Base-by-base conservation (phyloP, 2,113 vertebrate species). In the Cromileptes altivelis region DNA sequence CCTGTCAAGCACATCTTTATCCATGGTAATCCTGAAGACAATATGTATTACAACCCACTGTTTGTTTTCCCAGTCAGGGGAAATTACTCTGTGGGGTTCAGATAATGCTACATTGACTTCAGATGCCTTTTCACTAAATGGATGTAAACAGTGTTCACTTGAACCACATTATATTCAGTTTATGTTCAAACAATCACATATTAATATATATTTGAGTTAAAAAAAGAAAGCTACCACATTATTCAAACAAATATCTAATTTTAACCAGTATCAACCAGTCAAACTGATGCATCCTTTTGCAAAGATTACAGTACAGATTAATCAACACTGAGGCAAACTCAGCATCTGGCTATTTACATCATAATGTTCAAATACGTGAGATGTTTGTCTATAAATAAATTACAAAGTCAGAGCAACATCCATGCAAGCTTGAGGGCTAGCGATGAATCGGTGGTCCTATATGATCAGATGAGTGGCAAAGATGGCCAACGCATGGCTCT, bases 351-450 rank as follows among this genome's bases (percentile, higher is more conserved):
- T 95, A 98, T 99, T 97, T 98, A 99, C 97, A 98, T 94, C 95
- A 93, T 93, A 96, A 94, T 87, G 82, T 96, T 91, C 84, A 85
- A 75, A 84, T 84, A 85, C 69, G 68, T 50, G 85, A 91, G 86
- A 93, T 72, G 75, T 87, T 82, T 93, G 92, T 95, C 92, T 87
- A 88, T 96, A 95, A 97, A 98, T 98, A 98, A 98, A 97, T 97
- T 97, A 97, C 96, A 97, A 95, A 88, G 90, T 97, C 95, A 97
- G 97, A 96, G 96, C 95, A 96, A 98, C 96, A 97, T 96, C 97
- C 97, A 98, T 98, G 97, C 98, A 97, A 97, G 96, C 97, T 96
- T 96, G 95, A 95, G 88, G 91, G 90, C 96, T 95, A 96, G 96
- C 96, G 95, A 96, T 96, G 96, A 97, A 96, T 94, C 96, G 94